phyloP scores from a whole-genome alignment of 2,113 vertebrate genomes.

The Melanerpes aurifrons region DNA sequence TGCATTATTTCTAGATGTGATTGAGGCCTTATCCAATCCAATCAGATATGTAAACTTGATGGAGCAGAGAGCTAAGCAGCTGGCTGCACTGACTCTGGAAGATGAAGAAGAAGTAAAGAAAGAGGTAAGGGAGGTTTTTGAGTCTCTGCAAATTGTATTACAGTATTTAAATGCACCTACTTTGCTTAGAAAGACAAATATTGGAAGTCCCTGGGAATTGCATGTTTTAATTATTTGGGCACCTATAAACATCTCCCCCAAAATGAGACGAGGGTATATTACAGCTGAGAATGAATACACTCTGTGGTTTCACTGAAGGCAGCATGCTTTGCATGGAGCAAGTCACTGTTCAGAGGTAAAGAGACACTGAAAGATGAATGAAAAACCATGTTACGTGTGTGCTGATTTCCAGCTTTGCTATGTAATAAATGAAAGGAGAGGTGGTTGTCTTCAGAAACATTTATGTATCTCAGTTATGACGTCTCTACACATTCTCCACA shows the following conservation, averaged over 20 bases:
- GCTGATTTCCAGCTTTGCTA: not conserved
- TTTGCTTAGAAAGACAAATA: not conserved
- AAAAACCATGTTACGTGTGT: not conserved
- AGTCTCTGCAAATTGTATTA: not conserved
- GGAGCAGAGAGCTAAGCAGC: conserved; percentile 95
- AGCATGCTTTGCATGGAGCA: not conserved
- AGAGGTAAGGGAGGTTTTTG: conserved; percentile 80
- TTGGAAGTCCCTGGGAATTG: not conserved
- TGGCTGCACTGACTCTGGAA: conserved; percentile 93
- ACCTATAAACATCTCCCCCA: not conserved
- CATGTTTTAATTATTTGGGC: not conserved
- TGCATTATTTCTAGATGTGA: conserved; percentile 84
- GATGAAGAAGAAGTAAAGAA: conserved; percentile 94
- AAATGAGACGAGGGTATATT: too few relatives aligned
- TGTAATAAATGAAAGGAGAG: not conserved
- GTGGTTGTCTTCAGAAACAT: not conserved
- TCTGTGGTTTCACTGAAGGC: not conserved
- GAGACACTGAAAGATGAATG: not conserved
- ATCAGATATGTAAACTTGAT: conserved; percentile 96
- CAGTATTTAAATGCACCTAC: not conserved
- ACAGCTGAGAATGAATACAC: not conserved
- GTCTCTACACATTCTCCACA: not conserved
- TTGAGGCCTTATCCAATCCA: conserved; percentile 97
- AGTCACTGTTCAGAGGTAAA: not conserved
- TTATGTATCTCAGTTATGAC: not conserved